Base-by-base conservation (phyloP, 2,888 invertebrate genomes). In the Anaspis maculata region DNA sequence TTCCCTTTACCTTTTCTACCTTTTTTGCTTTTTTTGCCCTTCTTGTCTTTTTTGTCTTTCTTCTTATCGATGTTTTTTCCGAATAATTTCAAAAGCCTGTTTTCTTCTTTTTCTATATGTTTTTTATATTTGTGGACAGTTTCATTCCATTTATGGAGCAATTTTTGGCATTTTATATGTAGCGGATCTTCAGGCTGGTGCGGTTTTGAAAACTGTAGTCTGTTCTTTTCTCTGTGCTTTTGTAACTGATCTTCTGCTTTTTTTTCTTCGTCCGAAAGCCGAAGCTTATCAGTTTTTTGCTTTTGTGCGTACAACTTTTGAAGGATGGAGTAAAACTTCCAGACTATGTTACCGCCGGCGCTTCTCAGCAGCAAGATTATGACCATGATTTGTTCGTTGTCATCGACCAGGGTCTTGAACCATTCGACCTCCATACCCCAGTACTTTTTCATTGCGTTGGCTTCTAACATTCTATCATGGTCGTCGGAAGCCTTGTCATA, bases 391-490 rank as follows among this genome's bases (percentile, higher is more conserved):
- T n/a, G n/a, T n/a, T n/a, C n/a, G n/a, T n/a, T n/a, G n/a, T n/a
- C n/a, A n/a, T n/a, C n/a, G n/a, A n/a, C n/a, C n/a, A n/a, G n/a
- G n/a, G n/a, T n/a, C n/a, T n/a, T n/a, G 31, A 51, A 48, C 54
- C 54, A 54, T 9, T 37, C 27, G n/a, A 47, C 13, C 33, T 52
- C 48, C 4, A 34, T 33, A 1, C 33, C 32, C n/a, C 45, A 25
- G 2, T 30, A 40, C 39, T 46, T 43, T 29, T 42, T 25, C 1
- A 53, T 24, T 15, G 30, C 37, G 10, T 35, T 30, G 10, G 29
- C 13, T 13, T 48, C 48, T 26, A 54, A 16, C 42, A 47, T 46
- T 23, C 56, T 37, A 32, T 52, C 35, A 21, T 56, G 49, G 27
- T 56, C 56, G 2, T 42, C 13, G 1, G 47, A 7, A n/a, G 47